These are phyloP conservation scores for Muraenolepis orangiensis DNA, from an alignment of 2,797 vertebrate genomes.

Conservation along the genomic window DNA sequence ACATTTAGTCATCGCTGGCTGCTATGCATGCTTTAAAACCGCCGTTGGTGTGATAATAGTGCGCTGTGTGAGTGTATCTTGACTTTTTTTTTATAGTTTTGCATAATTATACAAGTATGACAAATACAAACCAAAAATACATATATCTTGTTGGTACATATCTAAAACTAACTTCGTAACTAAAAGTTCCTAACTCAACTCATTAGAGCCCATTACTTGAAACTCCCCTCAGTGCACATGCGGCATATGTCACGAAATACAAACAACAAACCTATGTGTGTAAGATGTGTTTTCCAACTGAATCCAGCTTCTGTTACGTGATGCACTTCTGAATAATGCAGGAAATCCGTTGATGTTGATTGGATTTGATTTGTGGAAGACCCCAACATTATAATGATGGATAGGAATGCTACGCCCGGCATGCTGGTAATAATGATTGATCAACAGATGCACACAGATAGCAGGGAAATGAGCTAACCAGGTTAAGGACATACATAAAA, in stretches of 20 bases:
- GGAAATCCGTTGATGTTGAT: neutral
- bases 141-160: too few relatives aligned
- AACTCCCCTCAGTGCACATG: too few relatives aligned
- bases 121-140: too few relatives aligned
- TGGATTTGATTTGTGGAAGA: neutral
- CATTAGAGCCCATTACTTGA: too few relatives aligned
- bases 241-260: too few relatives aligned
- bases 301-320: too few relatives aligned
- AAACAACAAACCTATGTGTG: too few relatives aligned
- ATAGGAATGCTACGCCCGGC: neutral
- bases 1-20: neutral
- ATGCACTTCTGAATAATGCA: neutral
- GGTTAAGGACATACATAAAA: neutral
- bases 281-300: too few relatives aligned
- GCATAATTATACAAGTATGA: too few relatives aligned
- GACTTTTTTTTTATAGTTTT: neutral
- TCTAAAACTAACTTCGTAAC: too few relatives aligned
- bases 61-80: neutral
- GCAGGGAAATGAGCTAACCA: neutral
- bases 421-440: neutral
- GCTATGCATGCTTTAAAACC: neutral
- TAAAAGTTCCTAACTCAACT: neutral
- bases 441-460: neutral
- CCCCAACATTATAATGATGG: neutral
- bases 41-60: neutral